Evolutionary conservation across 2,113 vertebrate genomes (phyloP).

Genomic region (Stictonetta naevosa): DNA sequence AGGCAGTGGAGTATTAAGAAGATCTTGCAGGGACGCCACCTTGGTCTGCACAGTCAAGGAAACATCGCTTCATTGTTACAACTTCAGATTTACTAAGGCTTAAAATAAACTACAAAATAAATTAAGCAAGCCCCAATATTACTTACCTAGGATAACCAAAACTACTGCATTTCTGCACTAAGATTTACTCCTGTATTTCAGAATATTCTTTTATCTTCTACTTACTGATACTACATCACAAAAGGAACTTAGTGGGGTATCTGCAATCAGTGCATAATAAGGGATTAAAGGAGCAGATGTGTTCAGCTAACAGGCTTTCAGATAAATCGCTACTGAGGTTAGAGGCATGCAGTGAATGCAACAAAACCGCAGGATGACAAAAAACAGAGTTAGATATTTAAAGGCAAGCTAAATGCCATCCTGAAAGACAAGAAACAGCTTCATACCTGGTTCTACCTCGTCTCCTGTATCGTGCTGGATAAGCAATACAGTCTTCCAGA

Average conservation of each 20-base stretch:
- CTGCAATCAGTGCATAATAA: neutral
- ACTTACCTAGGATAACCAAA: neutral
- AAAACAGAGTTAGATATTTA: neutral
- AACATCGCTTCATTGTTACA: neutral
- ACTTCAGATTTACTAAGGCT: neutral
- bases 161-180: neutral
- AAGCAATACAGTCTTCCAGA: neutral
- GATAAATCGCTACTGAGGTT: neutral
- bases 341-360: neutral
- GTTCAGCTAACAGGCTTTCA: neutral
- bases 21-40: constrained; percentile 75
- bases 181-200: neutral
- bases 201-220: neutral
- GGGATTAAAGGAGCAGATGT: neutral
- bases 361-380: neutral
- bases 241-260: neutral
- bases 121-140: neutral
- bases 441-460: neutral
- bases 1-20: constrained; percentile 82
- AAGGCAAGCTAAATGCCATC: neutral
- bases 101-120: neutral
- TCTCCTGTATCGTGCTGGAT: neutral
- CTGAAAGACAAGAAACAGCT: neutral
- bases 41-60: constrained; percentile 62
- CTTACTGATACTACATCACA: neutral